These are phyloP conservation scores for Psettodes erumei DNA, from an alignment of 2,113 vertebrate genomes.

Conservation along the genomic window DNA sequence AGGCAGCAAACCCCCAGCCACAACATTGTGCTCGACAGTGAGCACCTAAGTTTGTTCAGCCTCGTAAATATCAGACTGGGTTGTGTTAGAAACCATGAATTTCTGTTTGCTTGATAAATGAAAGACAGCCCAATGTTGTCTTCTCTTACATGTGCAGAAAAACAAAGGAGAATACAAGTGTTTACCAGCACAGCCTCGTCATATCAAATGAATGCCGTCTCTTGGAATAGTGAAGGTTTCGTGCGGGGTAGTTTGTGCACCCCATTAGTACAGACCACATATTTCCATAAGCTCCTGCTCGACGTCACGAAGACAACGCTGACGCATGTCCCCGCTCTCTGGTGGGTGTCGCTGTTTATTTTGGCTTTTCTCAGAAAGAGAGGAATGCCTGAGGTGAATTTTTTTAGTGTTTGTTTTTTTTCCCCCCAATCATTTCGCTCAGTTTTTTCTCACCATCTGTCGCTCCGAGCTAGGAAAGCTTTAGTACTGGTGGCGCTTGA, in stretches of 20 bases:
- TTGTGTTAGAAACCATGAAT: background rate
- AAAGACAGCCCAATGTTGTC: slow-evolving; percentile 10
- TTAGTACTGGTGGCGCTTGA: background rate
- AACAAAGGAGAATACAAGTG: slow-evolving; percentile 10
- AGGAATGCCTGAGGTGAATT: background rate
- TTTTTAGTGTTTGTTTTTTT: background rate
- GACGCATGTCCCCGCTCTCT: background rate
- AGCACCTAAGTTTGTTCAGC: background rate
- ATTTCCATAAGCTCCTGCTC: slow-evolving; percentile 15
- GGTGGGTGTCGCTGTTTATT: slow-evolving; percentile 16
- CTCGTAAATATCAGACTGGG: slow-evolving; percentile 19
- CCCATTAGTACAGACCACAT: slow-evolving; percentile 26
- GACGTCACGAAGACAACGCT: background rate
- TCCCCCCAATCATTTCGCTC: background rate
- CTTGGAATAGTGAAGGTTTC: slow-evolving; percentile 47
- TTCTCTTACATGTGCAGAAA: slow-evolving; percentile 3
- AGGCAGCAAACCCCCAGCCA: background rate
- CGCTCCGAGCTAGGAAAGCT: background rate
- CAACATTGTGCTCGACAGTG: background rate
- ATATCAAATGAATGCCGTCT: slow-evolving; percentile 36
- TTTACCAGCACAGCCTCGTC: slow-evolving; percentile 23
- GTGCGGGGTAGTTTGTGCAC: slow-evolving; percentile 38
- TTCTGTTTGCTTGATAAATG: slow-evolving; percentile 21
- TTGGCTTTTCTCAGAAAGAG: slow-evolving; percentile 41
- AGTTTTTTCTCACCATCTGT: slow-evolving; percentile 22